These are phyloP conservation scores for Oithona nana DNA, from an alignment of 2,888 invertebrate genomes.

Conservation along the genomic window DNA sequence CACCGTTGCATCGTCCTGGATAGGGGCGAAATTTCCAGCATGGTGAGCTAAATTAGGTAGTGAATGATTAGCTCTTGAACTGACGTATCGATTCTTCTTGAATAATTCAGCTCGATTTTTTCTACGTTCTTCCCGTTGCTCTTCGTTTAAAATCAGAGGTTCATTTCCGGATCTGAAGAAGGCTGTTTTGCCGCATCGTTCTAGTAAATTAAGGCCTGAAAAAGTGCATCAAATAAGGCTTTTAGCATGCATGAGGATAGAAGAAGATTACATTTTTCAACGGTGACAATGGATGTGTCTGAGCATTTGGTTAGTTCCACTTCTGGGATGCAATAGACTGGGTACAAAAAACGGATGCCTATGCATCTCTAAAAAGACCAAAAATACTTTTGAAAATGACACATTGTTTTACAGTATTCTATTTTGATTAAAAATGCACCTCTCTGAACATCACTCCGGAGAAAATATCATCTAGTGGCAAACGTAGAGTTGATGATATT, in stretches of 20 bases:
- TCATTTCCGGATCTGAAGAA: conserved; percentile 30
- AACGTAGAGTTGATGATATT: background rate
- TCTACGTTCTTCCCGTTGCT: conserved; percentile 27
- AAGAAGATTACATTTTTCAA: conserved; percentile 29
- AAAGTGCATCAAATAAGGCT: too few relatives aligned
- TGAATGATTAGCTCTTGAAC: background rate
- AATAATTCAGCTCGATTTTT: background rate
- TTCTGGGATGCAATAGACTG: conserved; percentile 32
- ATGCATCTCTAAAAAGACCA: conserved; percentile 25
- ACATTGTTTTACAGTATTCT: too few relatives aligned
- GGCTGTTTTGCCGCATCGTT: conserved; percentile 31
- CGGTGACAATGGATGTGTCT: conserved; percentile 25
- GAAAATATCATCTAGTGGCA: background rate
- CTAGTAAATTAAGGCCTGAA: conserved; percentile 23
- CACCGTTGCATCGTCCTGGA: background rate
- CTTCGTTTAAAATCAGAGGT: conserved; percentile 29
- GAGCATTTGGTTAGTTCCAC: conserved; percentile 23
- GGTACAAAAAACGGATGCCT: conserved; percentile 31
- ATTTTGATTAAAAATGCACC: too few relatives aligned
- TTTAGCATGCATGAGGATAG: too few relatives aligned
- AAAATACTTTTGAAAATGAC: conserved; percentile 28
- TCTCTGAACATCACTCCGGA: background rate
- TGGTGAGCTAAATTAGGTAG: background rate
- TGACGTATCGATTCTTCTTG: background rate
- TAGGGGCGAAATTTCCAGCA: background rate